Base-by-base conservation (phyloP, 2,888 invertebrate genomes). In the Andricus curvator region DNA sequence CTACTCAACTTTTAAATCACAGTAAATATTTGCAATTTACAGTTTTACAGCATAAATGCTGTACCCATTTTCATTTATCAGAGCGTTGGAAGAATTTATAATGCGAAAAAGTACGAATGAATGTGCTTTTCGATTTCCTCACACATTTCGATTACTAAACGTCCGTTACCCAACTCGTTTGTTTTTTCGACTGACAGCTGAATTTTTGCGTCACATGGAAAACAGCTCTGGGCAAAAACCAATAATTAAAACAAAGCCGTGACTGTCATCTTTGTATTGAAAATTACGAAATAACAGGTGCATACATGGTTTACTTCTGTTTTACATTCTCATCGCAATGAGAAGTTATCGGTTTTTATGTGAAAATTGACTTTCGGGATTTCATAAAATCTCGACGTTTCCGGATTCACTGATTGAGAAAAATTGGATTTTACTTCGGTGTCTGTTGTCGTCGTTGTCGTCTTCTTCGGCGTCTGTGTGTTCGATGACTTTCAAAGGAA, bases 71-170 rank as follows among this genome's bases (percentile, higher is more conserved):
- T 4, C 25, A 62, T 62, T 11, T 11, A 62, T 62, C 62, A 62
- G 15, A 25, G 11, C 25, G 22, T 22, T n/a, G 62, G 15, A 22
- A 62, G 25, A 62, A 62, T 62, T 25, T 15, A 25, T 25, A 62
- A 22, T 25, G 13, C 25, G 62, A 62, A 22, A 62, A 62, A 62
- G 13, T 13, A 25, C 62, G 62, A 62, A 25, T 44, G 13, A 41
- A 41, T 41, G 41, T 41, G 41, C 41, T 13, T 13, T 41, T 56
- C 56, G 56, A 56, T 56, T 56, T n/a, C 9, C n/a, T 56, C 56
- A n/a, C n/a, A n/a, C 56, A 56, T 56, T n/a, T 56, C n/a, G 56
- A 56, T n/a, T 56, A 56, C n/a, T 56, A n/a, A n/a, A 56, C 20
- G 6, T 56, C n/a, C n/a, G 60, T 60, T 22, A 60, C 2, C 22